Evolutionary conservation across 53 echinoderm and acorn worm species (phyloP).

Genomic region (Crossaster papposus): DNA sequence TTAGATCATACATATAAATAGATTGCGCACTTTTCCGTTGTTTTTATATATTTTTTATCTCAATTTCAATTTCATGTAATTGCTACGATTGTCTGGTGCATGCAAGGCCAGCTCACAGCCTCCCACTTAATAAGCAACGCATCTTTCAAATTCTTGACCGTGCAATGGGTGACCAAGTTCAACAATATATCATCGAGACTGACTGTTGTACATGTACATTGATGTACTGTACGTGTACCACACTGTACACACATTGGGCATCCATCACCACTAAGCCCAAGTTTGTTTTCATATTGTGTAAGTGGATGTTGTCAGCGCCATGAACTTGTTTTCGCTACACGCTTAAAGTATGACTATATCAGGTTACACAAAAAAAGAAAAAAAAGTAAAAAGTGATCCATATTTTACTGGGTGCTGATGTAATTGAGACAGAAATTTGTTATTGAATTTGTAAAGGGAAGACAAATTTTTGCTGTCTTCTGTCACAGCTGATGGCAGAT

Average conservation of each 20-base stretch:
- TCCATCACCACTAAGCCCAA: constrained; percentile 33
- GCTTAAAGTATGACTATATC: constrained; percentile 1
- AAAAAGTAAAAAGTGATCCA: neutral
- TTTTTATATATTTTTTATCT: neutral
- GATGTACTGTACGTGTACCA: too few relatives aligned
- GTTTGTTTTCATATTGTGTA: constrained; percentile 61
- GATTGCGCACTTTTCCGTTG: too few relatives aligned
- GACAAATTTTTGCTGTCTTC: neutral
- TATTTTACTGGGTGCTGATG: constrained; percentile 56
- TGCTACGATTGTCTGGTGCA: neutral
- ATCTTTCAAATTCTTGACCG: constrained; percentile 52
- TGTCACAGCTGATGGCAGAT: constrained; percentile 1
- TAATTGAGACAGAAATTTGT: constrained; percentile 38
- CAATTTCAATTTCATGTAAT: neutral
- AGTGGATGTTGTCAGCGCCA: constrained; percentile 59
- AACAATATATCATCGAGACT: constrained; percentile 26
- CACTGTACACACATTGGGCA: neutral
- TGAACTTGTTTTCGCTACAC: constrained; percentile 20
- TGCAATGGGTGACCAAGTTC: constrained; percentile 39
- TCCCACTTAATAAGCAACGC: neutral
- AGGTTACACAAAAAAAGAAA: constrained; percentile 12
- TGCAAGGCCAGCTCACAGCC: neutral
- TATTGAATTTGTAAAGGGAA: constrained; percentile 45
- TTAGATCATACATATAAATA: too few relatives aligned
- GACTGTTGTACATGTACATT: too few relatives aligned